Evolutionary conservation across 2,888 invertebrate genomes (phyloP), one percentile per base, ranked within the genome.

Genomic region (Alviniconcha strummeri): DNA sequence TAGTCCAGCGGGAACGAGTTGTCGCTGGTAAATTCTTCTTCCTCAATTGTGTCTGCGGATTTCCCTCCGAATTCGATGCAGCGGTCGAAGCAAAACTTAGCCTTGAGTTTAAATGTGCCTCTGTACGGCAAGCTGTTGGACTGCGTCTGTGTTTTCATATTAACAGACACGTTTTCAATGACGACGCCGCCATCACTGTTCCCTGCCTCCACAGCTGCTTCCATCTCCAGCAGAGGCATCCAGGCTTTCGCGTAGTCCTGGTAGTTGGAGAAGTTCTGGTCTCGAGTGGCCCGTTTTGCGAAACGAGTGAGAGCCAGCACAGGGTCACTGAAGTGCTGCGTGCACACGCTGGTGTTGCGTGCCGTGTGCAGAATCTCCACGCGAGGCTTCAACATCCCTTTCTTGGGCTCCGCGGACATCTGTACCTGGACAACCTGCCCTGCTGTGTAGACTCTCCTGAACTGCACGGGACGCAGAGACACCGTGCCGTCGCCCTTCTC

Each of bases 211-310:
- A 52, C 19, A 8, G 89, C 90, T 19, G 89, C 86, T 81, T 90
- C 89, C 90, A 90, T 90, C 67, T 87, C 85, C 9, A 89, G 83
- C 13, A 90, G 76, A 1, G 89, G 89, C 60, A 88, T 57, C 90
- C 90, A 83, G 19, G 83, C 79, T 13, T 36, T 19, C n/a, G 17
- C 56, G 79, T 78, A 83, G 2, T 74, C 83, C 78, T 52, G 5
- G 74, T 64, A 74, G 19, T 52, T 72, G 13, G 56, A 1, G 60
- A 83, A 77, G 54, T 82, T 54, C 82, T 82, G 82, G 17, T 69
- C 76, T 5, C 56, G n/a, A 13, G 89, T 86, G 17, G 85, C 80
- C 11, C 74, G 80, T 17, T 87, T 87, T n/a, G 88, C 84, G 82
- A 87, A 88, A n/a, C 83, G 83, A n/a, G 84, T 81, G 11, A 90